Evolutionary conservation across 2,113 vertebrate genomes (phyloP), one percentile per base, ranked within the genome.

Genomic region (Lasiurus borealis): DNA sequence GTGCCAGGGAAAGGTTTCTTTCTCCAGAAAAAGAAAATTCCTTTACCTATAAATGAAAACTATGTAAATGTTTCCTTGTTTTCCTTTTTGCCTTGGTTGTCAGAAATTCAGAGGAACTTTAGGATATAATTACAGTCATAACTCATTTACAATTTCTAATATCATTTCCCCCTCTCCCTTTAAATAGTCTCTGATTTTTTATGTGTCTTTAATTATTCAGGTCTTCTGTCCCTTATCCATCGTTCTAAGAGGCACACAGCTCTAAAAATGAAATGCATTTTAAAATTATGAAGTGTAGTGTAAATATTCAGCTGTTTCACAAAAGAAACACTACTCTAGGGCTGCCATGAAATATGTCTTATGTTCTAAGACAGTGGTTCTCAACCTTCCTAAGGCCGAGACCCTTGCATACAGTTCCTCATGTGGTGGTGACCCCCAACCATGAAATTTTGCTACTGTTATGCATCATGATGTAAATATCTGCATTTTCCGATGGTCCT

Each of bases 161-260:
- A 29, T 71, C 85, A 84, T 96, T 90, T 92, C 46, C 10, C 31
- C 5, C 9, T 81, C 14, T 88, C 44, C 27, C 16, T 96, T 95
- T 84, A 85, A 93, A 75, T 68, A 88, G 34, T 78, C 89, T 78
- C 84, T 54, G 46, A 72, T 88, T 80, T 83, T 85, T 76, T 81
- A 94, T 95, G 89, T 46, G 34, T 64, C 69, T 94, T 93, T 91
- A 73, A 68, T 54, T 75, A 29, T 85, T 80, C 16, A 85, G 59
- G 31, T 62, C 46, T 68, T 92, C 27, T 81, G 46, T 84, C 50
- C 57, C 52, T 88, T 96, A 88, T 36, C 40, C 82, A 93, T 13
- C 64, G 88, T 84, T 93, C 69, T 69, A 83, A 96, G 93, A 81
- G 90, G 50, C 75, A 94, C 68, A 93, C 54, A 93, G 52, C 75